Evolutionary conservation across 2,113 vertebrate genomes (phyloP), one percentile per base, ranked within the genome.

Genomic region (Lophura nycthemera): DNA sequence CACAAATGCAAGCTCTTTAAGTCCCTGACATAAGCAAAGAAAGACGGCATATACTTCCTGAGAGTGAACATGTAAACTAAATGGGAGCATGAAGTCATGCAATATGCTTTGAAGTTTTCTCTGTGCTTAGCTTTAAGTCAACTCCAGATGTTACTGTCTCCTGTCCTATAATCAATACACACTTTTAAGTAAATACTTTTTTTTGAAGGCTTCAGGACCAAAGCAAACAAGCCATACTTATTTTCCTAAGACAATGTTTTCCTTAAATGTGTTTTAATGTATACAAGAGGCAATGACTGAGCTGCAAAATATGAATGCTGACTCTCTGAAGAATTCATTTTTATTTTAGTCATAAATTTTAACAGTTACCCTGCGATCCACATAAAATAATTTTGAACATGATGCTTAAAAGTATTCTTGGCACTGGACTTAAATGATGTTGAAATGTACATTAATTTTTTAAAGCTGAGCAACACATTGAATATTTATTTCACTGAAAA

Each of bases 121-220:
- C 82, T 82, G 54, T 73, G 63, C 48, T 87, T 76, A 57, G 36
- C 45, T 84, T 86, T 56, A 82, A 82, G 57, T 72, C 43, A 95
- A 65, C 19, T 82, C 36, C 67, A 92, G 32, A 75, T 65, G 30
- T 69, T 91, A 79, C 71, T 83, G 89, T 92, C 65, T 87, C 71
- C 59, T 40, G 89, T 96, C 63, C 70, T 82, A 82, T 61, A 82
- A 87, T 79, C 91, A 91, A 85, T 69, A 36, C 30, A 65, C 10
- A 45, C 78, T 85, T 92, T 94, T 40, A 95, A 79, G 48, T 76
- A 75, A 82, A 87, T 40, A 13, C 11, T 74, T 79, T 74, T 65
- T 94, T 65, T 25, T 34, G 83, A 86, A 77, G 29, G 11, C 43
- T 86, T 89, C 52, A 43, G 71, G 36, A 84, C 30, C 43, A 69